Evolutionary conservation across 2,888 invertebrate genomes (phyloP), one percentile per base, ranked within the genome.

Genomic region (Epiblema foenella): DNA sequence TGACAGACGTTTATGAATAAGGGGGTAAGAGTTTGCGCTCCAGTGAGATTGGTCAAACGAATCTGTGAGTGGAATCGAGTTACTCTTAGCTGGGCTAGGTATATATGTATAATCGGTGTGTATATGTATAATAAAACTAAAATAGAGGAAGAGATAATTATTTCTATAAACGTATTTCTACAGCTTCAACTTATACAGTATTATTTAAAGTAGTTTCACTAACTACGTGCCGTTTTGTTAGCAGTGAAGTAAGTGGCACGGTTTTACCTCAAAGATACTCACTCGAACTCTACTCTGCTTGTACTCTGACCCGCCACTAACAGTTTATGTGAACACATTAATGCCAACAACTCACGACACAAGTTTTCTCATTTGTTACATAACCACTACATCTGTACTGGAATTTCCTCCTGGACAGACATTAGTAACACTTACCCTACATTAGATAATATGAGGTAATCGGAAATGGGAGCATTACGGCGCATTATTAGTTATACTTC

Each of bases 311-410:
- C 62, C 57, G 37, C 49, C 29, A 65, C 57, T 69, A 66, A 67
- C 73, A 62, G 69, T 69, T 73, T 73, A 73, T 73, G 72, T 54
- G 64, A 59, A 17, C 65, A 56, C 72, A 69, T 73, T 69, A 69
- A 73, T 63, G 54, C 63, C 59, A 54, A 73, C 72, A 69, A 59
- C 64, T 72, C 64, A 59, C 59, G 18, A 58, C 2, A 2, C 56
- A 73, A 73, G 68, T 73, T 73, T 69, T 60, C 72, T 73, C 69
- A 65, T 73, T 69, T 65, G 60, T 73, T 69, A 73, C 64, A 69
- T 63, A 56, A 39, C 63, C 59, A 51, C 68, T 52, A 58, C 68
- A 42, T 56, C 56, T 42, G 58, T 49, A 67, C 49, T 12, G 46
- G 52, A 59, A 63, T 49, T 64, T 51, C 62, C 64, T 52, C 52